These are phyloP conservation scores for Hirtodrosophila histrioides DNA, from an alignment of 2,888 invertebrate genomes.

Conservation along the genomic window DNA sequence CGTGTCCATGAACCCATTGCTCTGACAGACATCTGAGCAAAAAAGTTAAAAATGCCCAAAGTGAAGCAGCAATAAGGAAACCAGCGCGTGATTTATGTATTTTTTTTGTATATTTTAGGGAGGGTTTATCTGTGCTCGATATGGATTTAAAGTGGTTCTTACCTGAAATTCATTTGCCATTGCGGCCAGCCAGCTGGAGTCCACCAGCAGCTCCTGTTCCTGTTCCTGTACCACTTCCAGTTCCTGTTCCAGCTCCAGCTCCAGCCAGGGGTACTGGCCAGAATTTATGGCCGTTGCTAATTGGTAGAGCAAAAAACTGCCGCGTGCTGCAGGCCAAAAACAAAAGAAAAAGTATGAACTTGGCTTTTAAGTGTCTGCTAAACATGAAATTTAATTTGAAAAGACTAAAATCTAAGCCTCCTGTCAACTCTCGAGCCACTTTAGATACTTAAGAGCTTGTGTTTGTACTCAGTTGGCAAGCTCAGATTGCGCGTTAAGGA, in stretches of 20 bases:
- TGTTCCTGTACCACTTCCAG: slow-evolving; percentile 34
- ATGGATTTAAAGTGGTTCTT: slow-evolving; percentile 52
- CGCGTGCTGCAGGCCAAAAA: slow-evolving; percentile 51
- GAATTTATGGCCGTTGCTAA: slow-evolving; percentile 75
- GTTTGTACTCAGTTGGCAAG: slow-evolving; percentile 31
- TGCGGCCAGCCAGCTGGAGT: slow-evolving; percentile 69
- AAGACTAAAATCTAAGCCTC: slow-evolving; percentile 11
- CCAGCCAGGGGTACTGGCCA: slow-evolving; percentile 33
- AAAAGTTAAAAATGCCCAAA: slow-evolving; percentile 60
- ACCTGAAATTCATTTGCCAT: slow-evolving; percentile 76
- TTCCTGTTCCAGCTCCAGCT: slow-evolving; percentile 19
- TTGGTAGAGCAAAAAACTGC: slow-evolving; percentile 73
- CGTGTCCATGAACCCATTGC: slow-evolving; percentile 56
- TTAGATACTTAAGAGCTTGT: slow-evolving; percentile 15
- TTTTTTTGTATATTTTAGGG: not conserved
- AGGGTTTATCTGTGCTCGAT: slow-evolving; percentile 46
- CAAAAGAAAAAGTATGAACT: slow-evolving; percentile 26
- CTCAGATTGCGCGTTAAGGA: slow-evolving; percentile 41
- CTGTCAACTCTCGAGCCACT: slow-evolving; percentile 28
- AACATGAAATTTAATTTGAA: slow-evolving; percentile 60
- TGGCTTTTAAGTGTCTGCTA: slow-evolving; percentile 49
- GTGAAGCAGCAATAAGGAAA: slow-evolving; percentile 44
- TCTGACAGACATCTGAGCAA: slow-evolving; percentile 62
- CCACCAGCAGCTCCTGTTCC: slow-evolving; percentile 39
- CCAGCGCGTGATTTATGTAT: slow-evolving; percentile 67